Evolutionary conservation across 2,113 vertebrate species (phyloP).

Genomic region (Cisticola juncidis): DNA sequence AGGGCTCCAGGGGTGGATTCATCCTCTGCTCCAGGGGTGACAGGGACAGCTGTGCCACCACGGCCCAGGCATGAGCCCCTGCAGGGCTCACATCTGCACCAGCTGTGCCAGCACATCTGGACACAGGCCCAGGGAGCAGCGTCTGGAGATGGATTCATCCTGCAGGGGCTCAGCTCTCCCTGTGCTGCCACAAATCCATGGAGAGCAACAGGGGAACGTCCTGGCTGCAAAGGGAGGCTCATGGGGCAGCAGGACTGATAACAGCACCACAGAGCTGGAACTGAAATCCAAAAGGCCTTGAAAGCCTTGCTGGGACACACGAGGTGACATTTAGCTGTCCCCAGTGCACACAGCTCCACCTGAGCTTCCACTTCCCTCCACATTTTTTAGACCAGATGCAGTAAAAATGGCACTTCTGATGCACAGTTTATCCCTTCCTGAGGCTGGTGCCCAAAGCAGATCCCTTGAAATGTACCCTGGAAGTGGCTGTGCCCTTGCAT

Average conservation of each 20-base stretch:
- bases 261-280: neutral
- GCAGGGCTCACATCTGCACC: neutral
- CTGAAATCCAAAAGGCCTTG: neutral
- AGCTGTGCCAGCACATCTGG: neutral
- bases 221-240: neutral
- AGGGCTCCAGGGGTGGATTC: neutral
- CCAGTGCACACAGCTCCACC: neutral
- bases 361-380: neutral
- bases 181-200: neutral
- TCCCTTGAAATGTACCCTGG: neutral
- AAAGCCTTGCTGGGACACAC: neutral
- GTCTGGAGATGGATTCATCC: neutral
- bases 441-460: neutral
- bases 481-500: neutral
- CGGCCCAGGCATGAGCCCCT: accelerated
- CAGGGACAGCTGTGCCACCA: neutral
- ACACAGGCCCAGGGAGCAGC: neutral
- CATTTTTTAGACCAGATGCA: neutral
- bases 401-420: neutral
- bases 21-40: neutral
- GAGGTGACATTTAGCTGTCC: neutral
- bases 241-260: neutral
- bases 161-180: neutral
- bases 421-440: neutral
- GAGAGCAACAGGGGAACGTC: neutral